Evolutionary conservation across 2,113 vertebrate genomes (phyloP).

Genomic region (Pampusana beccarii): DNA sequence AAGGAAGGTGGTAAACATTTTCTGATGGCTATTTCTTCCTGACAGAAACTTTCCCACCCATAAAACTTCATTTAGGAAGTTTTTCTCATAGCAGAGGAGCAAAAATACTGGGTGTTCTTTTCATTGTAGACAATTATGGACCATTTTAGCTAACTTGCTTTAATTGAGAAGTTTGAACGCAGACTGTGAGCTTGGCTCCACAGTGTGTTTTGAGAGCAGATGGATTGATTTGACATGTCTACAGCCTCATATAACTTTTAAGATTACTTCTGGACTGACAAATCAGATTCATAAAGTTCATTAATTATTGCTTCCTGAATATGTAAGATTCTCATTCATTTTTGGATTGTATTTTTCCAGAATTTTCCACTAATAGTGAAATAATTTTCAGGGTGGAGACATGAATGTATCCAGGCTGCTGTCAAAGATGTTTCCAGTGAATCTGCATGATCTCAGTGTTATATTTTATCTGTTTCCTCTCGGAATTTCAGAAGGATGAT

Average conservation of each 20-base stretch:
- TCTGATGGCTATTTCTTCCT: background rate
- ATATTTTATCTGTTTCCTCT: background rate
- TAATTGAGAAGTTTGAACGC: no score
- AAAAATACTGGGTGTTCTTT: no score
- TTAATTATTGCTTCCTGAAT: background rate
- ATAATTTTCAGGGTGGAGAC: background rate
- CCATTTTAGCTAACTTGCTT: no score
- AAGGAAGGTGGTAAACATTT: background rate
- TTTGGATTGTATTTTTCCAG: background rate
- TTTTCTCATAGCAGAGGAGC: no score
- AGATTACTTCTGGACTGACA: background rate
- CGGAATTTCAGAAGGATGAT: conserved; percentile 76
- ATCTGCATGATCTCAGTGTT: background rate
- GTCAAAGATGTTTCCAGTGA: background rate
- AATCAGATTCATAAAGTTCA: background rate
- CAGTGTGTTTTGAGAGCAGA: background rate
- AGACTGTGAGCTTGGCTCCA: background rate
- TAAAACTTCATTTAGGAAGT: no score
- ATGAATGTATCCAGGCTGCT: background rate
- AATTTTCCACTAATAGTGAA: background rate
- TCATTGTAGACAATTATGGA: no score
- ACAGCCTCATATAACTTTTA: background rate
- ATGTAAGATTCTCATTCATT: background rate
- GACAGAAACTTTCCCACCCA: no score
- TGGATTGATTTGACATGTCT: background rate